Evolutionary conservation across 2,888 invertebrate species (phyloP), one percentile per base, ranked within the genome.

Genomic region (Ceraclea dissimilis): DNA sequence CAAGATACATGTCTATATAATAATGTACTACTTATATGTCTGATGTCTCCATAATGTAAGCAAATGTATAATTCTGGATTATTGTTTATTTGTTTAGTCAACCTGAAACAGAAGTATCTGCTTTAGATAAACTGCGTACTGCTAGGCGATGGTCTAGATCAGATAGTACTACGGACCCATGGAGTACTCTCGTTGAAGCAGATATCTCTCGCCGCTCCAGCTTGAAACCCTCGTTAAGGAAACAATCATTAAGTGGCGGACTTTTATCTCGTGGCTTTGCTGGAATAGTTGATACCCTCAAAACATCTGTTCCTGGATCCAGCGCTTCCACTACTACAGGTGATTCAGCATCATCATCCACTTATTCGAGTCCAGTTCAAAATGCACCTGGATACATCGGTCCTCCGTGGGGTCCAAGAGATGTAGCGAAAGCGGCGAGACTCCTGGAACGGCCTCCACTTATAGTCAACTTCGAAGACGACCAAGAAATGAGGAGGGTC

Each of bases 401-500:
- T 31, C 60, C 59, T 18, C 60, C 59, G 1, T 60, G 60, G 62
- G 62, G 62, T 8, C 58, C 59, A 18, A 22, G 49, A 20, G 62
- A 62, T n/a, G 52, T 83, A 2, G 65, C 81, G 48, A 82, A 83
- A 68, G 82, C 83, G 17, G 81, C 78, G 17, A 68, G 75, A 31
- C 70, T 83, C 4, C 70, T 83, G 18, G 69, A 69, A 63, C 73
- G 73, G 21, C 82, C 82, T 1, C 79, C 81, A 0, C 60, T 71
- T 55, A 63, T 67, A 1, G 79, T 79, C 0, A 64, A 70, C 16
- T 84, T 84, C 63, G 67, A 67, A 1, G 84, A 86, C 65, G 86
- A 86, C 64, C 85, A 85, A 55, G 85, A 87, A 66, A 86, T 87
- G 85, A 72, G 86, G 57, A 75, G 83, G 62, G 86, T 87, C 20